Conservation (phyloP, 2,888 invertebrate species). For the Caenorhabditis sp. region DNA sequence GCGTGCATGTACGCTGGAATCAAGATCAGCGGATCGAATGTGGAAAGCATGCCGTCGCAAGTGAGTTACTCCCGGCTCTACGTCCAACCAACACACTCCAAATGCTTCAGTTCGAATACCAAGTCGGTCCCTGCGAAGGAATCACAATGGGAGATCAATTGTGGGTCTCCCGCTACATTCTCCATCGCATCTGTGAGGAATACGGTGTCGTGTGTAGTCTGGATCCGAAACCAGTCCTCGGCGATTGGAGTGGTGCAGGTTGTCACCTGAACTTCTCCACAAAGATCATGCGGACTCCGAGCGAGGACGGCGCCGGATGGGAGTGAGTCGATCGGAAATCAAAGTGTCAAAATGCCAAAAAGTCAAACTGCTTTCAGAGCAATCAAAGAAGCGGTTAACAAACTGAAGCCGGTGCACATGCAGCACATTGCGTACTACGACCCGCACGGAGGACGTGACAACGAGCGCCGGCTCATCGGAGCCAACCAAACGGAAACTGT, state of each 20-base stretch:
- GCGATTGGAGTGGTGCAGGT: conserved; percentile 91
- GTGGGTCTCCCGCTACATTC: conserved; percentile 81
- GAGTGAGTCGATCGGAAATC: conserved; percentile 32
- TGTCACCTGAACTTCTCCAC: conserved; percentile 97
- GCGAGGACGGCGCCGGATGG: conserved; percentile 82
- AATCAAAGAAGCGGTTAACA: conserved; percentile 94
- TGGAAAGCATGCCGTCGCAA: conserved; percentile 89
- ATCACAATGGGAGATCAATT: conserved; percentile 81
- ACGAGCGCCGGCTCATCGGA: conserved; percentile 93
- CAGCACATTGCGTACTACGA: conserved; percentile 96
- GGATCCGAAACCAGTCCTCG: conserved; percentile 80
- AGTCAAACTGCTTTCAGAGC: conserved; percentile 80
- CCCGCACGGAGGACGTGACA: conserved; percentile 89
- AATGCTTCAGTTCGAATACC: conserved; percentile 77
- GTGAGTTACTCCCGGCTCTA: conserved; percentile 14
- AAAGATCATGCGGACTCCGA: conserved; percentile 89
- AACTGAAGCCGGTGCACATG: conserved; percentile 90
- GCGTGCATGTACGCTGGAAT: conserved; percentile 94
- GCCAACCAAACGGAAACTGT: conserved; percentile 95
- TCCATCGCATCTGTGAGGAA: conserved; percentile 81
- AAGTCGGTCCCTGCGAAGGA: conserved; percentile 81
- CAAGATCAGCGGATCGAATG: conserved; percentile 92
- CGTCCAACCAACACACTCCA: background rate
- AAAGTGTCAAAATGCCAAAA: background rate
- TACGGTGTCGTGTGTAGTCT: conserved; percentile 80